A percentile compares a stretch with the other conserved stretches of the same genome.
These are phyloP conservation scores for Nannoperca obscura DNA, from an alignment of 2,797 vertebrate species.

Conservation along the genomic window DNA sequence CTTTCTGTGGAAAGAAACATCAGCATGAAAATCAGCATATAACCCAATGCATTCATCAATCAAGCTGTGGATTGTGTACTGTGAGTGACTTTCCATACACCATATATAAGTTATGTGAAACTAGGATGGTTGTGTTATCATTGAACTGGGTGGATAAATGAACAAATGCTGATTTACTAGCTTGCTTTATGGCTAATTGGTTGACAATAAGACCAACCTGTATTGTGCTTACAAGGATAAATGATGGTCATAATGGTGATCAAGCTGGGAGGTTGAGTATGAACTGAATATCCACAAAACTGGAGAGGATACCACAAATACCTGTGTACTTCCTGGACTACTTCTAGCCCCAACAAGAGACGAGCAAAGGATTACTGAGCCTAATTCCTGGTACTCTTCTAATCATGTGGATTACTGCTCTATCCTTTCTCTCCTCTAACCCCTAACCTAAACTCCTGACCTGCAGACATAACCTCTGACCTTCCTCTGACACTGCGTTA, in stretches of 20 bases:
- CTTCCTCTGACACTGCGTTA: conserved; percentile 60
- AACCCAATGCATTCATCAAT: neutral
- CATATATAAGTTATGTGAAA: neutral
- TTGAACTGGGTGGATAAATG: neutral
- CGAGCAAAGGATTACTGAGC: conserved; percentile 64
- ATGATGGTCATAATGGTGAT: conserved; percentile 13
- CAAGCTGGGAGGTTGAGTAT: conserved; percentile 7
- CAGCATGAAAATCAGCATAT: neutral
- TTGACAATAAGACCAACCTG: conserved; percentile 21
- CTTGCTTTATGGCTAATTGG: conserved; percentile 15
- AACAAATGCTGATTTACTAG: neutral
- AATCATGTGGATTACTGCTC: conserved; percentile 79
- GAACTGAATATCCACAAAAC: conserved; percentile 28
- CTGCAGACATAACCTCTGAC: conserved; percentile 63
- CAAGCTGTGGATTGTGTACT: neutral
- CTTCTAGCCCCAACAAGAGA: conserved; percentile 54
- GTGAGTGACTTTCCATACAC: neutral
- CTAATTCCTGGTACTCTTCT: conserved; percentile 73
- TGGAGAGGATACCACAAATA: conserved; percentile 42
- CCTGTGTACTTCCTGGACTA: conserved; percentile 45
- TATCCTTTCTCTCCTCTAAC: conserved; percentile 68
- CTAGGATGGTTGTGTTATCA: neutral
- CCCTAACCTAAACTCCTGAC: conserved; percentile 67
- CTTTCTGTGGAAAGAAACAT: conserved; percentile 1
- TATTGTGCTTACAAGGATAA: conserved; percentile 13